A percentile compares a stretch with the other conserved stretches of the same genome.
Evolutionary conservation across 2,888 invertebrate species (phyloP).

Genomic region (Caenorhabditis zanzibari): DNA sequence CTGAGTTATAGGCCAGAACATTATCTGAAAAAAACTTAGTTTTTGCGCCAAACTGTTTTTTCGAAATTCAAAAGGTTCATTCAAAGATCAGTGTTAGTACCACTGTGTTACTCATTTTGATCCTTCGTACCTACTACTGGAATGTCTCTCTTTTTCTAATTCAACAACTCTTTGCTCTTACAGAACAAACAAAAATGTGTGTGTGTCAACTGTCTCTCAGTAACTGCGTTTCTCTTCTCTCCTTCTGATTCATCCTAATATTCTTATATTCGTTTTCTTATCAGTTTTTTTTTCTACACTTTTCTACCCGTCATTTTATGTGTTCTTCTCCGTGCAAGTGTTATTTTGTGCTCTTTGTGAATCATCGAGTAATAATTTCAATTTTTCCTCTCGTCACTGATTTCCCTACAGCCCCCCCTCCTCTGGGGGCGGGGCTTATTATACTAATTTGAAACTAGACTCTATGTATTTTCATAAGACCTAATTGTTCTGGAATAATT

Average conservation of each 20-base stretch:
- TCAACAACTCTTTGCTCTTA: constrained; percentile 22
- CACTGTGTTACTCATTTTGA: constrained; percentile 1
- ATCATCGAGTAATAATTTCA: constrained; percentile 6
- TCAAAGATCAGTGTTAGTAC: constrained; percentile 11
- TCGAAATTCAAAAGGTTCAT: background rate
- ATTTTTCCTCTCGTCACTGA: background rate
- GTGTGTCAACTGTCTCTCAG: constrained; percentile 19
- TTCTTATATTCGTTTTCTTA: constrained; percentile 42
- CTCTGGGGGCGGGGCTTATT: background rate
- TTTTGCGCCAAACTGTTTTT: too few relatives aligned
- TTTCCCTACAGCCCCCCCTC: background rate
- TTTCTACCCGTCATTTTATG: constrained; percentile 15
- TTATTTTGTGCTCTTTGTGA: constrained; percentile 20
- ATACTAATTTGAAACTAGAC: too few relatives aligned
- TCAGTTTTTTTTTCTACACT: background rate
- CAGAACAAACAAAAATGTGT: constrained; percentile 41
- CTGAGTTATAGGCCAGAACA: too few relatives aligned
- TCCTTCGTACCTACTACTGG: constrained; percentile 10
- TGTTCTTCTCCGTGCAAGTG: constrained; percentile 18
- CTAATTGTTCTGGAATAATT: too few relatives aligned
- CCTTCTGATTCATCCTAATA: constrained; percentile 27
- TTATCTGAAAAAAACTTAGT: too few relatives aligned
- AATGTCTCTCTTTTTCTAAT: background rate
- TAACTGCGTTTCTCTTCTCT: constrained; percentile 3
- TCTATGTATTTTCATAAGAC: too few relatives aligned